A percentile compares a stretch with the other conserved stretches of the same genome.
phyloP scores from a whole-genome alignment of 2,888 invertebrate genomes.

The Diarsia rubi region DNA sequence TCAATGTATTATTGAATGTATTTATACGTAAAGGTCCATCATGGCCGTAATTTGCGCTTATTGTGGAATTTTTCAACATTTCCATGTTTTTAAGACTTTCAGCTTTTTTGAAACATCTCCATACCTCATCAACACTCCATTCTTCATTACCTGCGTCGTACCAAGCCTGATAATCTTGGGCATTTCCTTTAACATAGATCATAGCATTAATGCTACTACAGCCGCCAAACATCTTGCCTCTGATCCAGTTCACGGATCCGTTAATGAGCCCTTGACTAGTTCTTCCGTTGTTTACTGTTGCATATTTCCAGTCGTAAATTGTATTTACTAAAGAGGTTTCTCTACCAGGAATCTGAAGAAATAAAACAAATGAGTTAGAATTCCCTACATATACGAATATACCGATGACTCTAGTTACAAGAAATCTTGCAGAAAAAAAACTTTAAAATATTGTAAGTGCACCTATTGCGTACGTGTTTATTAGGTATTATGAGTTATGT shows the following conservation, averaged over 20 bases:
- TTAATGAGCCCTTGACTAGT: slow-evolving; percentile 92
- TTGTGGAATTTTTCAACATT: slow-evolving; percentile 63
- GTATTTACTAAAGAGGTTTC: slow-evolving; percentile 19
- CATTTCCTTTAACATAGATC: slow-evolving; percentile 89
- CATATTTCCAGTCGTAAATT: slow-evolving; percentile 84
- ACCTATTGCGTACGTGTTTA: too few species aligned
- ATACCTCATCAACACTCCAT: slow-evolving; percentile 89
- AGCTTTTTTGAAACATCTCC: slow-evolving; percentile 86
- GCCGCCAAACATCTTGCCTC: slow-evolving; percentile 92
- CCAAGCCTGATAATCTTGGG: slow-evolving; percentile 83
- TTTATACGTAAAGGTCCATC: slow-evolving; percentile 86
- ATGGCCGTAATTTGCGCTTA: slow-evolving; percentile 77
- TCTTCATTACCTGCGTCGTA: slow-evolving; percentile 86
- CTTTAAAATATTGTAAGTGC: not conserved
- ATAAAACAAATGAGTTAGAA: not conserved
- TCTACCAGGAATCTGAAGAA: slow-evolving; percentile 70
- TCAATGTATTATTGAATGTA: slow-evolving; percentile 82
- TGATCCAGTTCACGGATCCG: slow-evolving; percentile 85
- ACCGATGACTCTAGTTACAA: not conserved
- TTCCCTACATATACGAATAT: too few species aligned
- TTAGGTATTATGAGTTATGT: too few species aligned
- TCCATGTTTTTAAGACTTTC: slow-evolving; percentile 81
- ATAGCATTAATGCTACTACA: slow-evolving; percentile 90
- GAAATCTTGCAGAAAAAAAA: not conserved
- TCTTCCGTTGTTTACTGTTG: slow-evolving; percentile 93